A percentile compares a stretch with the other conserved stretches of the same genome.
Evolutionary conservation across 92 coral and sea anemone genomes (phyloP).

Genomic region (Paragorgia papillata): DNA sequence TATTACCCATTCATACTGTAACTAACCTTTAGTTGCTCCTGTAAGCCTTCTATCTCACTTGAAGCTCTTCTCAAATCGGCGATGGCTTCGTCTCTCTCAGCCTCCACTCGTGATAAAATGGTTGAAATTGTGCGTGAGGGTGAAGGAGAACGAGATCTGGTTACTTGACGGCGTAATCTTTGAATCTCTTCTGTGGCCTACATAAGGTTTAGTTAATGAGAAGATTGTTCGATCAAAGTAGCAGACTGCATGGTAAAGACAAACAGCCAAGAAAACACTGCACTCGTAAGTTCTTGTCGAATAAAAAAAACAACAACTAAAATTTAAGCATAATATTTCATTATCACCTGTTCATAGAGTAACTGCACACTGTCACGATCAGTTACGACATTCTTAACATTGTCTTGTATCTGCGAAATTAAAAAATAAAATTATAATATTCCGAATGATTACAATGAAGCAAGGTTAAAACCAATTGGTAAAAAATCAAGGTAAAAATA

Average conservation of each 20-base stretch:
- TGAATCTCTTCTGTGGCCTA: constrained; percentile 97
- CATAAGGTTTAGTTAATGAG: neutral
- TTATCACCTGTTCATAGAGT: constrained; percentile 91
- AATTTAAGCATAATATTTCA: too few relatives aligned
- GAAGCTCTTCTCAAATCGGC: constrained; percentile 78
- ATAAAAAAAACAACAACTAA: too few relatives aligned
- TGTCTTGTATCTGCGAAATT: constrained; percentile 74
- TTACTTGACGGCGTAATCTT: constrained; percentile 87
- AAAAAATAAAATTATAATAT: neutral
- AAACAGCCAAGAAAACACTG: too few relatives aligned
- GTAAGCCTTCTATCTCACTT: constrained; percentile 77
- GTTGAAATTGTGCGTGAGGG: constrained; percentile 97
- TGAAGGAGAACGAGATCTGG: constrained; percentile 91
- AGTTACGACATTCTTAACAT: constrained; percentile 81
- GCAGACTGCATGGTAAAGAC: too few relatives aligned
- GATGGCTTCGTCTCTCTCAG: constrained; percentile 91
- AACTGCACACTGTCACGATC: constrained; percentile 91
- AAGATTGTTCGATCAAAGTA: too few relatives aligned
- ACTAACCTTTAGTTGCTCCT: constrained; percentile 88
- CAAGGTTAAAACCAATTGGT: too few relatives aligned
- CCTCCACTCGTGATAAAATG: constrained; percentile 81
- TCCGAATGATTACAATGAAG: neutral
- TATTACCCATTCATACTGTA: too few relatives aligned
- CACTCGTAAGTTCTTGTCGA: too few relatives aligned
- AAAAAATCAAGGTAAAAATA: too few relatives aligned